Base-by-base conservation (phyloP, 1,140 invertebrate genomes). In the Sarcophaga bullata region DNA sequence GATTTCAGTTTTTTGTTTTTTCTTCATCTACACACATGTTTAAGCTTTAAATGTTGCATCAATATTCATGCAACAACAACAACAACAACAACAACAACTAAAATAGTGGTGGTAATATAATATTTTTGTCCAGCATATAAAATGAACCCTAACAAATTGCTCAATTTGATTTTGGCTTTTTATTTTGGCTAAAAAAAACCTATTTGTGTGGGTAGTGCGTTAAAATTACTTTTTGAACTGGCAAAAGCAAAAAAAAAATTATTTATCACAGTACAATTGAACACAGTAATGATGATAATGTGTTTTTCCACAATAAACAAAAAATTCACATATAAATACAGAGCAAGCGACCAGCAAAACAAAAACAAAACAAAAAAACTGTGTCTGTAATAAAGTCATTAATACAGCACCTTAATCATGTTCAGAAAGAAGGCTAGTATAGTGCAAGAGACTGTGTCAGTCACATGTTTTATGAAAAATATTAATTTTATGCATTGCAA, bases 81-180 rank as follows among this genome's bases (percentile, higher is more conserved):
- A 37, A 37, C 25, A 37, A 37, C 4, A 37, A 4, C 50, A 52
- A 52, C 50, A 1, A 10, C 1, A 52, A 52, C n/a, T n/a, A n/a
- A n/a, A n/a, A n/a, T n/a, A n/a, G n/a, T 10, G 1, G 50, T 52
- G 8, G 8, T 10, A 10, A 52, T 52, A 52, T 52, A 52, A 76
- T 48, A 76, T 76, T 49, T 76, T n/a, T 76, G 73, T 76, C 73
- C 73, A 49, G 73, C 73, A 76, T 49, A 48, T 76, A 76, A 47
- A 76, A 76, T 76, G 73, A 76, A 76, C 73, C 73, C 48, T 76
- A 76, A 76, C 73, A 76, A 76, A 76, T 76, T 76, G 73, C 73
- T 76, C 73, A 76, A 76, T 76, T 76, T 76, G 48, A 48, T 76
- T 58, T 58, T 58, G 13, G 15, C 13, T 58, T 58, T n/a, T 58